Evolutionary conservation across 1,140 invertebrate genomes (phyloP), one percentile per base, ranked within the genome.

Genomic region (Rhizoglyphus robini): DNA sequence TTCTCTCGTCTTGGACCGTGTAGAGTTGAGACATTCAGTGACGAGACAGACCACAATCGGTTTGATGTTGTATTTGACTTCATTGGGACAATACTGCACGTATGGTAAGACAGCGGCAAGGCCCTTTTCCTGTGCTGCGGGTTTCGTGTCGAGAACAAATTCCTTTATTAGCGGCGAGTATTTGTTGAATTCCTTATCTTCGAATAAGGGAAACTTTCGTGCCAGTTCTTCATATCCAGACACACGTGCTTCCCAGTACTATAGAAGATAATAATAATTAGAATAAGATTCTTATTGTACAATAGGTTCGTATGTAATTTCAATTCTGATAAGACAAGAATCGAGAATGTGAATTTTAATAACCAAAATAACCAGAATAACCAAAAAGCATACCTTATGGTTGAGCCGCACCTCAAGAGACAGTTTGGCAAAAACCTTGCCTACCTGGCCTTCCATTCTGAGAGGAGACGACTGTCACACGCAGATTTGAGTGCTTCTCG

Each of bases 131-230:
- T 96, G 92, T 1, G 92, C 92, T 30, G 88, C 83, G 38, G 86
- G 92, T 86, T 97, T 96, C 66, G 85, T 91, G 74, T 98, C 95
- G 4, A 83, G 79, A 0, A 96, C 90, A 82, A 97, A 91, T 76
- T 96, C 96, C 73, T 96, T 96, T 36, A 97, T 82, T n/a, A 96
- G 77, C 3, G 87, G 86, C 1, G 88, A 76, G 78, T 87, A 97
- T 76, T 92, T 94, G 65, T 83, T 86, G 83, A 92, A 96, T 74
- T 96, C 92, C 73, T 96, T 96, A 73, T 95, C 90, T 66, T 74
- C 75, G 20, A 75, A 70, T 5, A 68, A 66, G 51, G 83, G 80
- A 77, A 97, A 95, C 8, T 88, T 77, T 74, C 95, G 95, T 3
- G 84, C 82, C 0, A 90, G 86, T 75, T 95, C 90, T 78, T 96